Evolutionary conservation across 92 coral and sea anemone genomes (phyloP), one percentile per base, ranked within the genome.

Genomic region (Porites divaricata): DNA sequence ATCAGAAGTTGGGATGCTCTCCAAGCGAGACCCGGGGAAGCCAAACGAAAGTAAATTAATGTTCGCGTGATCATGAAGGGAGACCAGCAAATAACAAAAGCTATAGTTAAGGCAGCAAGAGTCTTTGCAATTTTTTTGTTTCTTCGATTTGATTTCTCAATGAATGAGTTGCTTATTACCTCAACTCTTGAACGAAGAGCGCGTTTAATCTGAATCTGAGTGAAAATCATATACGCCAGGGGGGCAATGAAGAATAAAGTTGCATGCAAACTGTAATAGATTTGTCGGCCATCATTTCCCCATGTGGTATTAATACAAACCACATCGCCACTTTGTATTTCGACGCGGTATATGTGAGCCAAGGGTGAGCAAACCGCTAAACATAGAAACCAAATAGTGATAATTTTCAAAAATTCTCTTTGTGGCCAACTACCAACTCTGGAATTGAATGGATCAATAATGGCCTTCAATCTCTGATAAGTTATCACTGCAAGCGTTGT

Each of bases 1-100:
- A 87, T 80, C 81, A 87, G 16, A 17, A 87, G 81, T 22, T 87
- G 90, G 81, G 69, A 20, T n/a, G 53, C 75, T 87, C 85, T 87
- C 90, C 90, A 87, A 35, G 65, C 22, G 1, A 87, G 61, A 1
- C 76, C 86, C 15, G 74, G 85, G 9, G 62, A 64, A 65, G 54
- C 65, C 61, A 80, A 11, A 66, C 80, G 11, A 80, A 87, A 87
- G 26, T 87, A 80, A 23, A 87, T 81, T 22, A 87, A 67, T n/a
- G 88, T 85, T 26, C 88, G 76, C 4, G 74, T 67, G 48, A 85
- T 10, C 76, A 85, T 76, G 35, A 85, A 85, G 22, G 88, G 86
- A 9, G 75, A 80, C 90, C 86, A 87, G 53, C 90, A 87, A 0
- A 80, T 0, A n/a, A 45, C 56, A 65, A 87, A 87, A 23, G 82